Base-by-base conservation (phyloP, 2,113 vertebrate species). In the Passer domesticus region DNA sequence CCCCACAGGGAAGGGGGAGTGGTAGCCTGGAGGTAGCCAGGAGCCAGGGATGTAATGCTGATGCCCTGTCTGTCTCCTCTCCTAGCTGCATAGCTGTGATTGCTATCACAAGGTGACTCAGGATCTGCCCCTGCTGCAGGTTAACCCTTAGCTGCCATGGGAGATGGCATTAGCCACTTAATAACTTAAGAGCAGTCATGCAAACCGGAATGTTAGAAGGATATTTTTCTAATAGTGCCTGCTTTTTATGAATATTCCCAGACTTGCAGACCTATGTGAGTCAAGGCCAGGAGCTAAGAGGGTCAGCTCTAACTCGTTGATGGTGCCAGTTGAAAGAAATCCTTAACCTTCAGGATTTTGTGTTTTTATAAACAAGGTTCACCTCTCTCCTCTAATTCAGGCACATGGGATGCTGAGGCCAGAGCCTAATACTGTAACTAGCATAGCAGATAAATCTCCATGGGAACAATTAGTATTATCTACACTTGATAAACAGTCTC, bases 381-480 rank as follows among this genome's bases (percentile, higher is more conserved):
- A 92, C 87, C 87, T 87, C 49, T 95, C 79, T 94, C 41, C 50
- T 93, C 72, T 95, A 78, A 69, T 96, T 94, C 94, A 90, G 70
- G 68, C 87, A 87, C 88, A 47, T 64, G 84, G 89, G 80, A 96
- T 94, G 60, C 90, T 75, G 83, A 94, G 95, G 93, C 92, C 95
- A 94, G 89, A 86, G 64, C 89, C 77, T 93, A 58, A 89, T 96
- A 87, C 90, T 93, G 76, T 96, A 97, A 94, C 95, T 92, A 82
- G 92, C 91, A 81, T 74, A 86, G 76, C 83, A 93, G 91, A 96
- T 97, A 96, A 97, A 95, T 97, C 96, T 97, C 96, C 96, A 95
- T 93, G 95, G 97, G 97, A 97, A 97, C 95, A 97, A 97, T 97
- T 97, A 97, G 95, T 95, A 95, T 97, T 96, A 97, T 97, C 95